Evolutionary conservation across 2,113 vertebrate species (phyloP), one percentile per base, ranked within the genome.

Genomic region (Aythya baeri): DNA sequence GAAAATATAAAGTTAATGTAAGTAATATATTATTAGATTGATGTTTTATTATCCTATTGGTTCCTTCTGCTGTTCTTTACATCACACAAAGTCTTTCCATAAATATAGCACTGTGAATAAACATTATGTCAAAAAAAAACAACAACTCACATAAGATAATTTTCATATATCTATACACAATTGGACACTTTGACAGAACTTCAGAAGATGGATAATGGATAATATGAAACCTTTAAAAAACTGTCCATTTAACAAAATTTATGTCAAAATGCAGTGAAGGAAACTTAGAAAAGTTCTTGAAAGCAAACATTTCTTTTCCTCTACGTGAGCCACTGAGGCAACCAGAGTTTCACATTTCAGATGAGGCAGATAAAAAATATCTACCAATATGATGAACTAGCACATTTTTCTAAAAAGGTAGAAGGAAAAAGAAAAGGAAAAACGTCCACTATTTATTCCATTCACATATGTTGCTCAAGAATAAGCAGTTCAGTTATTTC

Each of bases 331-430:
- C 43, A 66, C 44, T 81, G 91, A 86, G 52, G 41, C 49, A 52
- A 90, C 74, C 14, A 86, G 54, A 82, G 68, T 80, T 94, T 88
- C 34, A 52, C 25, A 16, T 79, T 49, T 87, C 58, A 73, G 25
- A n/a, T 88, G 41, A 88, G n/a, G 32, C 36, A 72, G 29, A 67
- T 59, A 65, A 72, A 93, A 92, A 95, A 72, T 41, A 91, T 59
- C 23, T 74, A 75, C 31, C 29, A 44, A 6, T 26, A 59, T 68
- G 22, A 87, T 74, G 43, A 96, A 77, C 20, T 44, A 72, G 58
- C 27, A 62, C 29, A 31, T 49, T 85, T 83, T 83, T 22, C 36
- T 88, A 41, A 41, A 41, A 41, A 41, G 41, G 41, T 41, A 41
- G 41, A 13, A 41, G 41, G 41, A 41, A 41, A 13, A 41, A 41